Evolutionary conservation across 2,797 vertebrate genomes (phyloP).

Genomic region (Xiphorhynchus erythropygius): DNA sequence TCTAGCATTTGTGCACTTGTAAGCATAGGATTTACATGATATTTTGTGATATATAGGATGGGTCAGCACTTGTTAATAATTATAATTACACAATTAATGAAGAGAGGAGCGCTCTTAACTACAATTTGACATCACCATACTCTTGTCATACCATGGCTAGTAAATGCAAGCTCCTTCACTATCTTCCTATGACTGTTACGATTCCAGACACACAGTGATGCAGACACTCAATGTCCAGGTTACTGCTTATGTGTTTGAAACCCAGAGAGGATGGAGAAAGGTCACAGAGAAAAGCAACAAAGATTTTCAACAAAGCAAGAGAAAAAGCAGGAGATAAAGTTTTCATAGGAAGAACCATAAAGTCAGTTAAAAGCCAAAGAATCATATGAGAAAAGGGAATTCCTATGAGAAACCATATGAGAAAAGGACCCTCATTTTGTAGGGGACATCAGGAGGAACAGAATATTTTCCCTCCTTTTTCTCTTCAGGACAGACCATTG

Average conservation of each 20-base stretch:
- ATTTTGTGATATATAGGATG: not conserved
- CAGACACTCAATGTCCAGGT: not conserved
- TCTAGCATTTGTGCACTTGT: not conserved
- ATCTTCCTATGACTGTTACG: not conserved
- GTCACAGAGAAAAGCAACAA: not conserved
- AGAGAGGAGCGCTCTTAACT: not conserved
- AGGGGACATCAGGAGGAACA: not conserved
- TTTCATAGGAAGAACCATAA: not conserved
- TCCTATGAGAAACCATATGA: not conserved
- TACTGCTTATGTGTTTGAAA: not conserved
- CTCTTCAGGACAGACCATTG: not conserved
- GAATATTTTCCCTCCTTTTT: not conserved
- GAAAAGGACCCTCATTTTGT: not conserved
- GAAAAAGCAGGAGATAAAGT: not conserved
- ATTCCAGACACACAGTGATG: not conserved
- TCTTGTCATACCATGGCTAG: not conserved
- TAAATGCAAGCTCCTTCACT: not conserved
- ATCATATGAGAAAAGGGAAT: not conserved
- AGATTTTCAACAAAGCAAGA: not conserved
- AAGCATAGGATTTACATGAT: not conserved
- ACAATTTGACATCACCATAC: not conserved
- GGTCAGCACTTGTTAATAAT: not conserved
- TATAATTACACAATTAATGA: not conserved
- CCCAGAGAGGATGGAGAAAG: not conserved
- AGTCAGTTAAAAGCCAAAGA: not conserved